Evolutionary conservation across 2,888 invertebrate genomes (phyloP).

Genomic region (Pteria penguin): DNA sequence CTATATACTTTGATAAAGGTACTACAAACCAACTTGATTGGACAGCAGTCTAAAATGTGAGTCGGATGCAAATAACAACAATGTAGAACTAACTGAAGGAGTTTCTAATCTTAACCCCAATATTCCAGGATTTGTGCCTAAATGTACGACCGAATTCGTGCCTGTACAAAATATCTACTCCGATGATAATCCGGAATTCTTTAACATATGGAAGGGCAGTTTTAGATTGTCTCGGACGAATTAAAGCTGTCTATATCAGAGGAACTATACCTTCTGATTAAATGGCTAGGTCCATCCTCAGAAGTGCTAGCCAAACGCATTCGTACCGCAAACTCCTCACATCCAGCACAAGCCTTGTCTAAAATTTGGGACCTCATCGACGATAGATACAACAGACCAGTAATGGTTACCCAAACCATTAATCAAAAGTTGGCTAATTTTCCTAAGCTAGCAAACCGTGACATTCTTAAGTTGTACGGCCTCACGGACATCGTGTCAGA

Average conservation of each 20-base stretch:
- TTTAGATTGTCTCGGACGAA: conserved; percentile 28
- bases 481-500: conserved; percentile 27
- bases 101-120: neutral
- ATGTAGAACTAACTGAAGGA: neutral
- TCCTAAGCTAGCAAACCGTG: conserved; percentile 25
- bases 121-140: neutral
- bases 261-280: conserved; percentile 34
- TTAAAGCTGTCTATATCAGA: conserved; percentile 18
- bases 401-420: conserved; percentile 15
- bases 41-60: neutral
- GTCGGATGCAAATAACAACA: neutral
- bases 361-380: conserved; percentile 34
- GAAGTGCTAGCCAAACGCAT: conserved; percentile 18
- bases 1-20: neutral
- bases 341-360: conserved; percentile 16
- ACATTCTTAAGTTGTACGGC: conserved; percentile 10
- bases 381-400: conserved; percentile 26
- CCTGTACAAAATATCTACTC: neutral
- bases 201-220: neutral
- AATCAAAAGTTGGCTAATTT: conserved; percentile 30
- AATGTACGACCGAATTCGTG: neutral
- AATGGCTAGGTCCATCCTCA: conserved; percentile 27
- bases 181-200: neutral
- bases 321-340: conserved; percentile 5
- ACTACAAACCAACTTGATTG: neutral